Conservation (phyloP, 2,113 vertebrate species). For the Phylloscopus trochiloides region DNA sequence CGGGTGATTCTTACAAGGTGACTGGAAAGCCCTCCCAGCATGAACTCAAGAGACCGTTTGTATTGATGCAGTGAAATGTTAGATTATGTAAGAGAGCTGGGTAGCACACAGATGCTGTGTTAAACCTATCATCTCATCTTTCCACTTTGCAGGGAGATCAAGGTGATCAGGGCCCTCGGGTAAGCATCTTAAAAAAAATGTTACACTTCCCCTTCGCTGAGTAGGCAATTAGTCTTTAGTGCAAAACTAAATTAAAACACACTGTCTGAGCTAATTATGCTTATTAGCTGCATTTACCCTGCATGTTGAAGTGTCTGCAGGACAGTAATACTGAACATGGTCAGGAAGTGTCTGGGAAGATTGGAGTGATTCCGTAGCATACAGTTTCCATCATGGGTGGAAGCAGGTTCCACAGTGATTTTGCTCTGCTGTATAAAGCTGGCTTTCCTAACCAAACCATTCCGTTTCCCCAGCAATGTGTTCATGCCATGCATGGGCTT, state of each 20-base stretch:
- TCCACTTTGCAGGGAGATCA: slow-evolving; percentile 92
- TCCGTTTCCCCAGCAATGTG: not conserved
- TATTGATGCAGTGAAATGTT: slow-evolving; percentile 55
- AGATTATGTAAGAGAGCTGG: slow-evolving; percentile 68
- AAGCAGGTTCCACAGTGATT: not conserved
- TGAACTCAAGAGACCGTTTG: slow-evolving; percentile 26
- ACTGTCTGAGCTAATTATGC: slow-evolving; percentile 65
- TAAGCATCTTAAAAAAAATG: slow-evolving; percentile 84
- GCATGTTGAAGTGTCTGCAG: slow-evolving; percentile 69
- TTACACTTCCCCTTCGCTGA: slow-evolving; percentile 62
- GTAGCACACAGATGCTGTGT: slow-evolving; percentile 62
- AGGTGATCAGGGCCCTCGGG: slow-evolving; percentile 98
- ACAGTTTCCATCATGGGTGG: not conserved
- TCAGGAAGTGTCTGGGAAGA: not conserved
- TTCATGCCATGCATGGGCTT: slow-evolving; percentile 34
- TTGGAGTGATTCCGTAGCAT: not conserved
- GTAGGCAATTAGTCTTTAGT: slow-evolving; percentile 58
- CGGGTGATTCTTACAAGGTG: not conserved
- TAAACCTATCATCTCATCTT: slow-evolving; percentile 76
- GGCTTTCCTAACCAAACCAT: slow-evolving; percentile 52
- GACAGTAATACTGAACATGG: slow-evolving; percentile 18
- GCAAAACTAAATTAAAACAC: slow-evolving; percentile 55
- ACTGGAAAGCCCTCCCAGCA: slow-evolving; percentile 41
- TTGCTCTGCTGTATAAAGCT: slow-evolving; percentile 2
- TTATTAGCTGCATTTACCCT: slow-evolving; percentile 67